These are phyloP conservation scores for Drosophila neocordata DNA, from an alignment of 1,140 invertebrate genomes.

Conservation along the genomic window DNA sequence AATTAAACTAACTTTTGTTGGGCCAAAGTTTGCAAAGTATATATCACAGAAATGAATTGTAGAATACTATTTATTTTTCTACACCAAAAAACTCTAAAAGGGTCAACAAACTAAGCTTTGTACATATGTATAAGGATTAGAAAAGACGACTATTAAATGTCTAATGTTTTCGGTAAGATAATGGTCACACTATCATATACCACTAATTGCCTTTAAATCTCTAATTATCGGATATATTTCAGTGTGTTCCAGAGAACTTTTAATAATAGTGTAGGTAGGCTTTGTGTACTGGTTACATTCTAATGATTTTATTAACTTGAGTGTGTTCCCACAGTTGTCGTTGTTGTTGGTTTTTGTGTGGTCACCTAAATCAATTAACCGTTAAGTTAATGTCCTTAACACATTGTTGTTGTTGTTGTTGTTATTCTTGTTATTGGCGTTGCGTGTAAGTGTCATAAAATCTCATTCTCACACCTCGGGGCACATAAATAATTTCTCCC, in stretches of 20 bases:
- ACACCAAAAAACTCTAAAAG: too few species aligned
- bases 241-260: conserved; percentile 23
- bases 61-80: too few species aligned
- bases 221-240: background rate
- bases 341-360: conserved; percentile 20
- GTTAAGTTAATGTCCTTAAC: conserved; percentile 10
- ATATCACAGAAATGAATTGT: too few species aligned
- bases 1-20: too few species aligned
- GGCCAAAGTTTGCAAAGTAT: too few species aligned
- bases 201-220: background rate
- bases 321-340: background rate
- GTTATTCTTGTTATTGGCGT: background rate
- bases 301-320: conserved; percentile 44
- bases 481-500: conserved; percentile 22
- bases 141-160: too few species aligned
- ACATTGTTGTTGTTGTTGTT: conserved; percentile 8
- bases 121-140: too few species aligned
- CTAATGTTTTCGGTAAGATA: too few species aligned
- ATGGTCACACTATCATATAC: background rate
- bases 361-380: conserved; percentile 42
- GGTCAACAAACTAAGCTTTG: too few species aligned
- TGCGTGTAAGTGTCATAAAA: conserved; percentile 37
- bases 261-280: conserved; percentile 37
- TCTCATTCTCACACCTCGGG: conserved; percentile 18
- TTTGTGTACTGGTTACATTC: conserved; percentile 38